Evolutionary conservation across 2,797 vertebrate species (phyloP), one percentile per base, ranked within the genome.

Genomic region (Okamejei kenojei): DNA sequence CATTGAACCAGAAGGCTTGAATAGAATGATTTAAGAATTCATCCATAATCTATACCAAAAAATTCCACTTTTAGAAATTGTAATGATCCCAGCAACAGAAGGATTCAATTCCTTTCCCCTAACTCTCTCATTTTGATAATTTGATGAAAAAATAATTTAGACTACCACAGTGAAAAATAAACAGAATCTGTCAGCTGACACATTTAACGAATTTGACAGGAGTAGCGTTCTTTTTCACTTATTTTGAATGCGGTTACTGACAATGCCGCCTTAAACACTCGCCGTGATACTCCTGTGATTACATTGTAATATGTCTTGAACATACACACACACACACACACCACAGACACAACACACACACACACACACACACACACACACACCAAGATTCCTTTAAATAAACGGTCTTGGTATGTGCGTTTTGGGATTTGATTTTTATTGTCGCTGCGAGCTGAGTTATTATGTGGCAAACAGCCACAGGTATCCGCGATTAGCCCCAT

Each of bases 381-480:
- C 10, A 74, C 11, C n/a, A 65, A 65, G 68, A 90, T 71, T 73
- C 17, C 35, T 91, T n/a, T 38, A 73, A 26, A 90, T 26, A 26
- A 65, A 68, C n/a, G 7, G 10, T 32, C 5, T 32, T 61, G 26
- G 26, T 84, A 29, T 63, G 13, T 26, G 88, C 65, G 21, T 35
- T 76, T 92, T n/a, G 38, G 73, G 45, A 54, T 19, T 74, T 92
- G 10, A 54, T 17, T 91, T n/a, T 91, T 21, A 91, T 29, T 71
- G 32, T 38, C 38, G 32, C 7, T 38, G 32, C 35, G 38, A 71
- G 21, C 21, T 6, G 65, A 26, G 65, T 45, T 21, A 32, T 90
- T 90, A 38, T 91, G 29, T 32, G 21, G 35, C 29, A 71, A 91
- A 73, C 88, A 45, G 68, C 35, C 38, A 92, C 90, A 92, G 90